Percentiles rank a stretch among this genome's conserved stretches.
These are phyloP conservation scores for Leucoraja ocellata DNA, from an alignment of 2,797 vertebrate species.

Conservation along the genomic window DNA sequence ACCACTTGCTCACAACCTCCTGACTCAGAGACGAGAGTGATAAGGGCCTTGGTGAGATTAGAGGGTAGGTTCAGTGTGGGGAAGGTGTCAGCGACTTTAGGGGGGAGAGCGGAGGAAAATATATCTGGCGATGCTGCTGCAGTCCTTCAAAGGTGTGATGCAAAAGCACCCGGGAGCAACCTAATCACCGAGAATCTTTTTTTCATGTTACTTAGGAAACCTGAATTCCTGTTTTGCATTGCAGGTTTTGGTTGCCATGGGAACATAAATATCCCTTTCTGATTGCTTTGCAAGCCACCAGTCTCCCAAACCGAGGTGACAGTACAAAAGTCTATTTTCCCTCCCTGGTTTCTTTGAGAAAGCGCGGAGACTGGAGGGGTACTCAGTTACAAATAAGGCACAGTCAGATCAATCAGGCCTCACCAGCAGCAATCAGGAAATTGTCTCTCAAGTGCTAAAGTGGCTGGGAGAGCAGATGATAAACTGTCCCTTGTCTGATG, in stretches of 20 bases:
- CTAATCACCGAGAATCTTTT: background rate
- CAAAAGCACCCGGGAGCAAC: background rate
- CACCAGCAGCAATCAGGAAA: background rate
- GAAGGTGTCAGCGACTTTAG: background rate
- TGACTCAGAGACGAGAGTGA: background rate
- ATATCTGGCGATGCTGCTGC: background rate
- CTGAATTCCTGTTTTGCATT: background rate
- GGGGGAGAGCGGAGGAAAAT: background rate
- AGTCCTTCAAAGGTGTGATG: background rate
- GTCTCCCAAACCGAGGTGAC: background rate
- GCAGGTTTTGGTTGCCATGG: background rate
- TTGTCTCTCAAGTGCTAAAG: background rate
- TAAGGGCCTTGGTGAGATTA: background rate
- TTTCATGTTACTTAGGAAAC: background rate
- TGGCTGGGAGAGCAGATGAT: background rate
- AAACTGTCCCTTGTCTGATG: background rate
- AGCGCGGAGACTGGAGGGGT: background rate
- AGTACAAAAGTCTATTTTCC: background rate
- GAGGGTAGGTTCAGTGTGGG: background rate
- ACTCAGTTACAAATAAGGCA: background rate
- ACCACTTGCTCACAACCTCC: background rate
- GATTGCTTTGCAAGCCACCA: constrained; percentile 15
- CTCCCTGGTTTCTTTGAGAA: background rate
- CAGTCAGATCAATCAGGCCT: background rate
- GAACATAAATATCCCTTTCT: background rate